Conservation (phyloP, 2,113 vertebrate species). For the Tauraco erythrolophus region DNA sequence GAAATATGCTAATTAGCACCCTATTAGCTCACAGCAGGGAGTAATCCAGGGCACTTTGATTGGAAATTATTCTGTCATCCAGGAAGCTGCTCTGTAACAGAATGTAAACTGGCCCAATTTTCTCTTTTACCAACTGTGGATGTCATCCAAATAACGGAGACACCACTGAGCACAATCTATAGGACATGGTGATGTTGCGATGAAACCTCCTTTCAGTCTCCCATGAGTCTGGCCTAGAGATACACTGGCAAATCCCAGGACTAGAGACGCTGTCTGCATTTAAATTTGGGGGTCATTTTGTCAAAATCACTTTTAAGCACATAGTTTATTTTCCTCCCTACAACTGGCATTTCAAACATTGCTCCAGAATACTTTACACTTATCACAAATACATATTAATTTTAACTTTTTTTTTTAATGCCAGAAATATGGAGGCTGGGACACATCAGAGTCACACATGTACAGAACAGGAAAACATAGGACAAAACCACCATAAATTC, state of each 20-base stretch:
- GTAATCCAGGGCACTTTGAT: slow-evolving; percentile 80
- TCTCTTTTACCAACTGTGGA: slow-evolving; percentile 59
- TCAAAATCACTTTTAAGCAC: not conserved
- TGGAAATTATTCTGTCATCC: slow-evolving; percentile 82
- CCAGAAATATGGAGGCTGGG: not conserved
- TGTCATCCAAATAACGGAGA: slow-evolving; percentile 63
- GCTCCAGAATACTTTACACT: not conserved
- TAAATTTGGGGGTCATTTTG: not conserved
- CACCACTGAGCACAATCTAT: not conserved
- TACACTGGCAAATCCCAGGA: not conserved
- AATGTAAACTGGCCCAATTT: slow-evolving; percentile 73
- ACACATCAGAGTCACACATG: not conserved
- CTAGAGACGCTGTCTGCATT: slow-evolving; percentile 4
- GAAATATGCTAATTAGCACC: slow-evolving; percentile 86
- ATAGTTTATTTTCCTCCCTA: not conserved
- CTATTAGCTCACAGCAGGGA: slow-evolving; percentile 84
- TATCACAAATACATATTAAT: not conserved
- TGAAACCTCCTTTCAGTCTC: slow-evolving; percentile 36
- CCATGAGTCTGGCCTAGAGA: not conserved
- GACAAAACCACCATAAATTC: not conserved
- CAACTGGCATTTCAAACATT: not conserved
- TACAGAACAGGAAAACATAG: not conserved
- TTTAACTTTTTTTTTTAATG: not conserved
- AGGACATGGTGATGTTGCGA: not conserved
- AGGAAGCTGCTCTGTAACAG: slow-evolving; percentile 79